These are phyloP conservation scores for Oceanodroma tethys DNA, from an alignment of 2,113 vertebrate genomes.

Conservation along the genomic window DNA sequence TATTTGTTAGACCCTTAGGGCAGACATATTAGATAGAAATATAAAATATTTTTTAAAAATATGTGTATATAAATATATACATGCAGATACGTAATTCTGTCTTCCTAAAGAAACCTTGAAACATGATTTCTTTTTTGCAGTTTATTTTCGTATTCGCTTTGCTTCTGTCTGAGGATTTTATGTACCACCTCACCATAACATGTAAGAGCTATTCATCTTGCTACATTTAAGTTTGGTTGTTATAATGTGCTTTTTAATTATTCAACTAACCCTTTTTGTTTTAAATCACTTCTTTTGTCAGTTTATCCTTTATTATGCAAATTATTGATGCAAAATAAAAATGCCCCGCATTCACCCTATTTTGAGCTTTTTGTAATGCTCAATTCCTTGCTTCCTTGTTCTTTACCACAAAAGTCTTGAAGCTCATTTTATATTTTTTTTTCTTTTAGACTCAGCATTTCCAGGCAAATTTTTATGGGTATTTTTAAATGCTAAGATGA, in stretches of 20 bases:
- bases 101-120: background rate
- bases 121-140: background rate
- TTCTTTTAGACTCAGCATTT: background rate
- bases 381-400: background rate
- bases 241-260: conserved; percentile 60
- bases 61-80: background rate
- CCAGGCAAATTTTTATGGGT: background rate
- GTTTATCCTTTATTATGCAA: conserved; percentile 43
- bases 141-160: conserved; percentile 9
- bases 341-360: conserved; percentile 31
- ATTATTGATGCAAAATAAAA: conserved; percentile 19
- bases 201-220: conserved; percentile 39
- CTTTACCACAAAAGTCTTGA: background rate
- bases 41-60: background rate
- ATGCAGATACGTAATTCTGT: background rate
- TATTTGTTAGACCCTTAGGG: background rate
- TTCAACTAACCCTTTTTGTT: conserved; percentile 35
- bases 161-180: conserved; percentile 38
- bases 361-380: conserved; percentile 8
- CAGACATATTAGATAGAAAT: background rate
- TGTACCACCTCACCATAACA: background rate
- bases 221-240: conserved; percentile 30
- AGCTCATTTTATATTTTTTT: background rate
- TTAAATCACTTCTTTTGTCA: conserved; percentile 48
- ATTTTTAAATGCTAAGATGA: background rate